phyloP scores from a whole-genome alignment of 1,140 invertebrate genomes.

The Drosophila kepulauana region DNA sequence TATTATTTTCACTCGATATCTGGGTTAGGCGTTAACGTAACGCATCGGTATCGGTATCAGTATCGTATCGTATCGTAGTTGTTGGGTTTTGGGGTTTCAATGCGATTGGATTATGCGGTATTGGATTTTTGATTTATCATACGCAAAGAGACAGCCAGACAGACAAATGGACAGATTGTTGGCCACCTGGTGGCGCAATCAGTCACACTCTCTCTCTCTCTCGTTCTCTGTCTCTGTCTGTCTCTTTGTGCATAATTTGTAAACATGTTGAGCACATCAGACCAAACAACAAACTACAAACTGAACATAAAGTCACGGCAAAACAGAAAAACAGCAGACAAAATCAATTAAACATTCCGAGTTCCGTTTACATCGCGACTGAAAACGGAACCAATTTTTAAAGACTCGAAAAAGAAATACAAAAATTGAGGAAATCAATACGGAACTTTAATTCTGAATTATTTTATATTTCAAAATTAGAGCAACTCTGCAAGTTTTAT shows the following conservation, averaged over 20 bases:
- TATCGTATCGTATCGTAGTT: background rate
- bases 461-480: background rate
- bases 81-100: conserved; percentile 3
- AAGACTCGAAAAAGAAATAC: background rate
- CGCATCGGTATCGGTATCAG: no score
- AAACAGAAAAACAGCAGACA: background rate
- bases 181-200: background rate
- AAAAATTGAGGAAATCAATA: background rate
- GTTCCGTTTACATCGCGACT: background rate
- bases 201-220: background rate
- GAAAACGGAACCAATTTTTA: conserved; percentile 2
- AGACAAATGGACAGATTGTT: background rate
- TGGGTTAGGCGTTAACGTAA: conserved; percentile 5
- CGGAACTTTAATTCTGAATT: background rate
- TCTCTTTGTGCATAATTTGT: conserved; percentile 13
- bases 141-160: background rate
- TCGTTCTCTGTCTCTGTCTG: background rate
- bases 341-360: conserved; percentile 13
- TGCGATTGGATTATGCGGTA: conserved; percentile 17
- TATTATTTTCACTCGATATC: background rate
- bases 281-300: background rate
- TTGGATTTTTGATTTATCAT: conserved; percentile 23
- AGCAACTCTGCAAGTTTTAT: background rate
- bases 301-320: background rate
- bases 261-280: conserved; percentile 28